These are phyloP conservation scores for Dermolepida albohirtum DNA, from an alignment of 2,888 invertebrate species.

Conservation along the genomic window DNA sequence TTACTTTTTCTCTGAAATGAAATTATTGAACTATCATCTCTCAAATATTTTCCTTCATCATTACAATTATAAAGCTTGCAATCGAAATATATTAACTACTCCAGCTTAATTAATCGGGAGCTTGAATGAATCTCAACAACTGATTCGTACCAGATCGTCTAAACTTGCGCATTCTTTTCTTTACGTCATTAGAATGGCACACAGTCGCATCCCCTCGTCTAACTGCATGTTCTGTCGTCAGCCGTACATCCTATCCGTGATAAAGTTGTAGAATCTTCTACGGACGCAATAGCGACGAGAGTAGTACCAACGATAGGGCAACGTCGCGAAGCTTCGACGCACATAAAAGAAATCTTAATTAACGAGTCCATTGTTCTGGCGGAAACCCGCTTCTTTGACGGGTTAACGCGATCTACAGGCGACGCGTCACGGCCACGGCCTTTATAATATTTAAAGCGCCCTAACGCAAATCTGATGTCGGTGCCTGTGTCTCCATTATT, in stretches of 20 bases:
- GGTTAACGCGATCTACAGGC: conserved; percentile 51
- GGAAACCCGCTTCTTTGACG: conserved; percentile 67
- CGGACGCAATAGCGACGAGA: conserved; percentile 33
- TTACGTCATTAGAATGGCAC: conserved; percentile 5
- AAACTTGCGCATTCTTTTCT: neutral
- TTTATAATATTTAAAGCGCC: conserved; percentile 46
- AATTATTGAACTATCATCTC: no score
- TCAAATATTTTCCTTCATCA: no score
- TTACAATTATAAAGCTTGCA: no score
- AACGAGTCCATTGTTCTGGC: conserved; percentile 80
- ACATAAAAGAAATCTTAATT: conserved; percentile 79
- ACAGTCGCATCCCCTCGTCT: conserved; percentile 3
- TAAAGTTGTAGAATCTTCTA: conserved; percentile 50
- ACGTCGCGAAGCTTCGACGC: conserved; percentile 4
- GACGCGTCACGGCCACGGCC: conserved; percentile 50
- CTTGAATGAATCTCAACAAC: no score
- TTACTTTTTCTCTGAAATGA: no score
- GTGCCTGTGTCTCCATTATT: conserved; percentile 38
- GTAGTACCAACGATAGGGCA: conserved; percentile 2
- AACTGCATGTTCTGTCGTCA: conserved; percentile 1
- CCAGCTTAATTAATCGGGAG: no score
- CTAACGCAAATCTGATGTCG: conserved; percentile 45
- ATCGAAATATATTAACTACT: no score
- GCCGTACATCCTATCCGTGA: conserved; percentile 48
- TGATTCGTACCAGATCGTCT: neutral